Conservation (phyloP, 1,140 invertebrate species). For the Scaptomyza montana region DNA sequence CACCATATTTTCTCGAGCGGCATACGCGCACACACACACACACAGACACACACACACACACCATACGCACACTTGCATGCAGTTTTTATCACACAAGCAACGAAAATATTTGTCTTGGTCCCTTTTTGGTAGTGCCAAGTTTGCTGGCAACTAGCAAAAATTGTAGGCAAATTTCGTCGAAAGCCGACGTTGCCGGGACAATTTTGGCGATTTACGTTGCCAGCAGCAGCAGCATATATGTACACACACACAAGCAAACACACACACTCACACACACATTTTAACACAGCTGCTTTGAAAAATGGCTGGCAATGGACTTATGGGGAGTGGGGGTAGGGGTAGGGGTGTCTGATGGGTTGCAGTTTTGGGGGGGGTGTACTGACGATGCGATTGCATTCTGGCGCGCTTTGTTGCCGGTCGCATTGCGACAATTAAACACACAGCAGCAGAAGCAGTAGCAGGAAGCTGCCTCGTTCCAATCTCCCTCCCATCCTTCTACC, state of each 20-base stretch:
- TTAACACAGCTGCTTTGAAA: conserved; percentile 43
- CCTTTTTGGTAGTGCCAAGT: conserved; percentile 37
- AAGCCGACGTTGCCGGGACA: conserved; percentile 47
- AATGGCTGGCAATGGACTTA: conserved; percentile 48
- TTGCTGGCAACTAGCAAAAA: conserved; percentile 60
- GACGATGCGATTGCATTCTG: conserved; percentile 39
- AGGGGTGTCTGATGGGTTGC: neutral
- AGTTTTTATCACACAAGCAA: conserved; percentile 60
- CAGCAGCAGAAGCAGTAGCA: conserved; percentile 15
- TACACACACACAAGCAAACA: conserved; percentile 1
- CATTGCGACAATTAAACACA: conserved; percentile 70
- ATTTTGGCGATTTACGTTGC: conserved; percentile 68
- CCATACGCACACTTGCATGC: conserved; percentile 20
- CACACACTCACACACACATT: conserved; percentile 18
- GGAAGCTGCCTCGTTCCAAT: neutral
- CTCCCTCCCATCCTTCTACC: too few relatives aligned
- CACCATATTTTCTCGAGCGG: conserved; percentile 69
- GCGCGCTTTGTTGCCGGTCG: conserved; percentile 40
- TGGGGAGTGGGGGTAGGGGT: neutral
- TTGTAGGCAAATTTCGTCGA: conserved; percentile 68
- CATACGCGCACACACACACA: conserved; percentile 40
- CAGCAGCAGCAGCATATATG: conserved; percentile 16
- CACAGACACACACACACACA: conserved; percentile 41
- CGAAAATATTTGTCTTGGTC: conserved; percentile 70
- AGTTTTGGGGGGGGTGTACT: conserved; percentile 5